These are phyloP conservation scores for Psittacara wagleri DNA, from an alignment of 2,113 vertebrate species.

Conservation along the genomic window DNA sequence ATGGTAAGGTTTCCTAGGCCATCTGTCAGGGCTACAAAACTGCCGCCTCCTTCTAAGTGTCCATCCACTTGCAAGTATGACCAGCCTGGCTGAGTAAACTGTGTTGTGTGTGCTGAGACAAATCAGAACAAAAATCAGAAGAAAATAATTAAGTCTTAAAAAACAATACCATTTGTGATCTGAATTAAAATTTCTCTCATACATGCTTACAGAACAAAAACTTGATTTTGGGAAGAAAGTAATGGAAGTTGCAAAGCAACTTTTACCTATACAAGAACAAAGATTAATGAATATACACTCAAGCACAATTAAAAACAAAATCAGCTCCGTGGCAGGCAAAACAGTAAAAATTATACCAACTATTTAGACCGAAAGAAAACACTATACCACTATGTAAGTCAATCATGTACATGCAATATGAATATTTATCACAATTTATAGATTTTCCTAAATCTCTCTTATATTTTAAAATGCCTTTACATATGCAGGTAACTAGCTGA, in stretches of 20 bases:
- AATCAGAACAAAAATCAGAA: not conserved
- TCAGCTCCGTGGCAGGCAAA: not conserved
- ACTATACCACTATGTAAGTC: not conserved
- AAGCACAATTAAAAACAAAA: not conserved
- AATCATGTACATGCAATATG: not conserved
- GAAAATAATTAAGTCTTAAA: not conserved
- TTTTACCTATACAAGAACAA: not conserved
- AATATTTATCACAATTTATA: not conserved
- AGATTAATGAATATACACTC: not conserved
- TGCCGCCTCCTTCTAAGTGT: constrained; percentile 87
- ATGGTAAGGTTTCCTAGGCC: constrained; percentile 88
- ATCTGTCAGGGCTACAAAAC: constrained; percentile 92
- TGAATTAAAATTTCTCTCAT: not conserved
- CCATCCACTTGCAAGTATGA: constrained; percentile 90
- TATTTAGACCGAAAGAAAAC: not conserved
- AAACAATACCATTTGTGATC: not conserved
- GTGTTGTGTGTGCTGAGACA: constrained; percentile 89
- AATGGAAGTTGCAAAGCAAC: not conserved
- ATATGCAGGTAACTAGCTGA: not conserved
- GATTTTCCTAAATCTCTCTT: not conserved
- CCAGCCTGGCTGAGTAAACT: constrained; percentile 94
- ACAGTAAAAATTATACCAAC: not conserved
- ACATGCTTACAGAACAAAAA: not conserved
- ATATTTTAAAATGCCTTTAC: not conserved
- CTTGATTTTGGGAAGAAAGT: not conserved